phyloP scores from a whole-genome alignment of 2,797 vertebrate species.

The Morus bassanus region DNA sequence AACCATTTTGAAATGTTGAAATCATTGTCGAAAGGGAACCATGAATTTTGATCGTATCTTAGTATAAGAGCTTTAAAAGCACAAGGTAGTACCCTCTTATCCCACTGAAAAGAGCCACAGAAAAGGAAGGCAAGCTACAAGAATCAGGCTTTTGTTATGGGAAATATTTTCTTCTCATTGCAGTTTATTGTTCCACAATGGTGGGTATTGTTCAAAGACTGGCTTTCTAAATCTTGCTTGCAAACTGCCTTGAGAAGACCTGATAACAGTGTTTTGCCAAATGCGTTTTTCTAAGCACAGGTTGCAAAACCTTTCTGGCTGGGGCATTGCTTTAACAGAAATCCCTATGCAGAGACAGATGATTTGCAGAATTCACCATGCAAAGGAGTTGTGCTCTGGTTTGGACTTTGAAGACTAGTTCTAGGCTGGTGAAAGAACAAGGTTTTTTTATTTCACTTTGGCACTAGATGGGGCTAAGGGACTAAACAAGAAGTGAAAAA shows the following conservation, averaged over 20 bases:
- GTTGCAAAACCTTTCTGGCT: background rate
- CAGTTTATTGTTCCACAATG: background rate
- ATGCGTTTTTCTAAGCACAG: background rate
- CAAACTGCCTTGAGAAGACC: background rate
- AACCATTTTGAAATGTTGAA: background rate
- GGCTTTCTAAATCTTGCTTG: background rate
- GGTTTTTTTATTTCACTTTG: background rate
- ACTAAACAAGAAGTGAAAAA: background rate
- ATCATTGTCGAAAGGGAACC: background rate
- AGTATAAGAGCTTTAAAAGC: background rate
- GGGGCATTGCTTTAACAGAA: background rate
- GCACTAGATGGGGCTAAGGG: conserved; percentile 60
- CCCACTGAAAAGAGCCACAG: background rate
- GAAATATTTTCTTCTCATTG: background rate
- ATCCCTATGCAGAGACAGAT: background rate
- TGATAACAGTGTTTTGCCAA: fast-evolving
- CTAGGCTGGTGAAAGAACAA: background rate
- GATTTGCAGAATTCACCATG: background rate
- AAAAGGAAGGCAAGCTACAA: background rate
- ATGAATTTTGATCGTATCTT: background rate
- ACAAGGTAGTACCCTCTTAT: background rate
- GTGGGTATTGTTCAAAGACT: background rate
- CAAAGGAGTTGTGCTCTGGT: fast-evolving
- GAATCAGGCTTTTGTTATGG: background rate
- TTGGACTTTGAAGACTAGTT: background rate